phyloP scores from a whole-genome alignment of 2,113 vertebrate species.

The Galbula dea region DNA sequence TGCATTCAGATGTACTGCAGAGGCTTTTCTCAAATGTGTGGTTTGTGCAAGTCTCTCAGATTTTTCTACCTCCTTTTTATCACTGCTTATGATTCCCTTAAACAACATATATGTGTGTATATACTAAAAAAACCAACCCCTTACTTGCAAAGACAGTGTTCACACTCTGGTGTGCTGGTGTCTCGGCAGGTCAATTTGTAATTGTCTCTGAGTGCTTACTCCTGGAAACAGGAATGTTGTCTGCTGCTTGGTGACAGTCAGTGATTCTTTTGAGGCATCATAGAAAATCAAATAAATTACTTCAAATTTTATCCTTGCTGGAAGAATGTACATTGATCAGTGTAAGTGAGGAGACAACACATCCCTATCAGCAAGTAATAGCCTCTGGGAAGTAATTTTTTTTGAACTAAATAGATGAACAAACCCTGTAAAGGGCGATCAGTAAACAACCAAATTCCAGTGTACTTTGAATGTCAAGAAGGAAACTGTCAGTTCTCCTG shows the following conservation, averaged over 20 bases:
- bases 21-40: background rate
- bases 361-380: background rate
- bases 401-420: background rate
- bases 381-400: conserved; percentile 26
- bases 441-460: conserved; percentile 18
- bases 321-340: conserved; percentile 16
- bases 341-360: background rate
- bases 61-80: background rate
- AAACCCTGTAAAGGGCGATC: background rate
- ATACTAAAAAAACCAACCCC: background rate
- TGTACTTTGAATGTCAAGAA: background rate
- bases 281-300: conserved; percentile 25
- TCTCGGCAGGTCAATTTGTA: background rate
- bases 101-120: background rate
- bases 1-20: background rate
- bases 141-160: background rate
- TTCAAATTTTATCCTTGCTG: conserved; percentile 7
- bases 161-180: background rate
- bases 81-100: background rate
- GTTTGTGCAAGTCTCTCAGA: background rate
- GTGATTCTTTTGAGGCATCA: background rate
- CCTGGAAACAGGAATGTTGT: background rate
- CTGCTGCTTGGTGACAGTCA: background rate
- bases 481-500: background rate
- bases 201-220: background rate